Conservation (phyloP, 1,140 invertebrate species). For the Rhyzopertha dominica region DNA sequence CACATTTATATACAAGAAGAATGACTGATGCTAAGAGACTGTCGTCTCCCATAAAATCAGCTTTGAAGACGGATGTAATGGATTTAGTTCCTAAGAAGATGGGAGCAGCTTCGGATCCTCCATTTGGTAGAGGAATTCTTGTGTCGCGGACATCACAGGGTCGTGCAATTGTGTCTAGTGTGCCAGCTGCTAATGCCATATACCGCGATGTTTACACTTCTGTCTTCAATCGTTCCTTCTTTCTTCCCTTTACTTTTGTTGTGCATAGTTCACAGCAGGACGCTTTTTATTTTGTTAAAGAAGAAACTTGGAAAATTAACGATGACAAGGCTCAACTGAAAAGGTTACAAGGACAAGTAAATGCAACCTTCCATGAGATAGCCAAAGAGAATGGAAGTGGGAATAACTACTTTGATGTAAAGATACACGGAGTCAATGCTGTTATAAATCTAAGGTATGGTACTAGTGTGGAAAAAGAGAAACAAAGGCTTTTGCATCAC, state of each 20-base stretch:
- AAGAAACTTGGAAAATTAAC: slow-evolving; percentile 78
- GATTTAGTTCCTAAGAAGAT: slow-evolving; percentile 64
- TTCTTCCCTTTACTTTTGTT: slow-evolving; percentile 83
- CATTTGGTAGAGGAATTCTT: slow-evolving; percentile 86
- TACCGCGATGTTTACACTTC: slow-evolving; percentile 89
- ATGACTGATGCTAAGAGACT: slow-evolving; percentile 67
- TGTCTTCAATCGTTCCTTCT: slow-evolving; percentile 86
- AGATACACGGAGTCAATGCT: slow-evolving; percentile 77
- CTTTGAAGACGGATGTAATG: slow-evolving; percentile 67
- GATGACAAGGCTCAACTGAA: slow-evolving; percentile 86
- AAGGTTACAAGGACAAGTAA: slow-evolving; percentile 82
- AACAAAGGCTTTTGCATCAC: slow-evolving; percentile 80
- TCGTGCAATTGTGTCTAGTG: slow-evolving; percentile 77
- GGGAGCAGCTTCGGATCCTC: slow-evolving; percentile 73
- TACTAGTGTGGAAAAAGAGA: slow-evolving; percentile 81
- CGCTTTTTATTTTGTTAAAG: slow-evolving; percentile 93
- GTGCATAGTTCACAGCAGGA: slow-evolving; percentile 86
- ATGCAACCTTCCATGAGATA: slow-evolving; percentile 87
- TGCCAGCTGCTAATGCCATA: slow-evolving; percentile 80
- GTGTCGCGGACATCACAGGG: slow-evolving; percentile 74
- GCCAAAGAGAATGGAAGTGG: slow-evolving; percentile 63
- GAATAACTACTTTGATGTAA: slow-evolving; percentile 71
- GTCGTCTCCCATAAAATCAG: slow-evolving; percentile 67
- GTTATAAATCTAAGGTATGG: slow-evolving; percentile 84
- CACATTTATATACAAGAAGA: slow-evolving; percentile 67